A percentile compares a stretch with the other conserved stretches of the same genome.
phyloP scores from a whole-genome alignment of 2,113 vertebrate genomes.

The Amblyornis subalaris region DNA sequence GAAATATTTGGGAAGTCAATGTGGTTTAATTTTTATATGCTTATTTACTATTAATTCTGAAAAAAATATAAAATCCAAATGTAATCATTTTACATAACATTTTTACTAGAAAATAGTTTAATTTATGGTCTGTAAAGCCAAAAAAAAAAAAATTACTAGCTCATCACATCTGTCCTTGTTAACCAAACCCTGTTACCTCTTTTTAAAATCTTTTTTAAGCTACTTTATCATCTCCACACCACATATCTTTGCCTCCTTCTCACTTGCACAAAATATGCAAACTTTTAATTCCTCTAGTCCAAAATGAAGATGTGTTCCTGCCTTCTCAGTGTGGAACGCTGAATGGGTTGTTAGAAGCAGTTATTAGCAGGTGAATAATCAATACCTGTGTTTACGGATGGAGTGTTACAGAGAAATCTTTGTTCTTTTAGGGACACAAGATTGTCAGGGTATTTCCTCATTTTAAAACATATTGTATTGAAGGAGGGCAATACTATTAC shows the following conservation, averaged over 20 bases:
- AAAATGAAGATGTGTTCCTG: background rate
- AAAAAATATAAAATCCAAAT: background rate
- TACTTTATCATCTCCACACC: background rate
- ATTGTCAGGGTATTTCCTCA: background rate
- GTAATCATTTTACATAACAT: background rate
- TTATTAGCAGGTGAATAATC: background rate
- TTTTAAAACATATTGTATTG: background rate
- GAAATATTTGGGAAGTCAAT: background rate
- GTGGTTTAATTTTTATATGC: background rate
- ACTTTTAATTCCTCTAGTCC: background rate
- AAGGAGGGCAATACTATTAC: background rate
- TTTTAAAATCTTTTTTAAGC: background rate
- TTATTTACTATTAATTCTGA: background rate
- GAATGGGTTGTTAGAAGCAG: background rate
- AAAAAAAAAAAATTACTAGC: background rate
- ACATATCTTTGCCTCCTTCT: background rate
- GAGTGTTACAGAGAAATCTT: background rate
- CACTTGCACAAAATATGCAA: background rate
- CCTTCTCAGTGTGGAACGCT: background rate
- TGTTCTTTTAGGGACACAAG: background rate
- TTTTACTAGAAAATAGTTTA: background rate
- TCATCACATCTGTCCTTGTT: background rate
- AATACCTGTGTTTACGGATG: background rate
- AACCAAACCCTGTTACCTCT: background rate
- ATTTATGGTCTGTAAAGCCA: background rate